These are phyloP conservation scores for Alaudala cheleensis DNA, from an alignment of 2,113 vertebrate genomes.

Conservation along the genomic window DNA sequence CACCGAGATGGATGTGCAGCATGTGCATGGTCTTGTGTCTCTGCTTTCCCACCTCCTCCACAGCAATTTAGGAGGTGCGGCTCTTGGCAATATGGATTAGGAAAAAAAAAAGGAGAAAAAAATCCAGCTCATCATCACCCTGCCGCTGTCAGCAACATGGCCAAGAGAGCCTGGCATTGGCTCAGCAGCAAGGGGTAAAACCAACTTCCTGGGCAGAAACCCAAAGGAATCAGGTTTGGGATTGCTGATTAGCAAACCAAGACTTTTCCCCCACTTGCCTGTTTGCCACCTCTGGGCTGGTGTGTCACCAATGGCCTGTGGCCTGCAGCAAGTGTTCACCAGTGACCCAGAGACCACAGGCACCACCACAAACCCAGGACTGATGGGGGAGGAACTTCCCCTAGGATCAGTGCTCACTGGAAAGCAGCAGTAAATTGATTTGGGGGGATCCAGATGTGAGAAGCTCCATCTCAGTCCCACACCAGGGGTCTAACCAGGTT, in stretches of 20 bases:
- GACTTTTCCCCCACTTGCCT: fast-evolving
- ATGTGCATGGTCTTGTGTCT: constrained; percentile 50
- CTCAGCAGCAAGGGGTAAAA: background rate
- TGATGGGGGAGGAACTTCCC: fast-evolving
- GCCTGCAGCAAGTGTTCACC: fast-evolving
- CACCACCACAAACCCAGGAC: background rate
- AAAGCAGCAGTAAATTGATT: background rate
- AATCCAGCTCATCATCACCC: background rate
- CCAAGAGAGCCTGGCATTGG: background rate
- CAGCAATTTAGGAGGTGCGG: constrained; percentile 39
- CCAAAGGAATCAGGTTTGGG: background rate
- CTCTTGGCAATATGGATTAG: background rate
- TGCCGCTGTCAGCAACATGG: fast-evolving
- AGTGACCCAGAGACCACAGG: fast-evolving
- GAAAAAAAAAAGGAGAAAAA: background rate
- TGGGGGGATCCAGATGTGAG: background rate
- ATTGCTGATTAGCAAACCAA: constrained; percentile 10
- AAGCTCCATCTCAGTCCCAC: background rate
- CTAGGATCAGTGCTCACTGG: background rate
- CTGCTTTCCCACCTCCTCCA: constrained; percentile 41
- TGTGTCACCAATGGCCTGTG: fast-evolving
- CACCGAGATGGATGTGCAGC: background rate
- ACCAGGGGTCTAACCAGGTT: fast-evolving
- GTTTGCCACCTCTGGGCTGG: fast-evolving
- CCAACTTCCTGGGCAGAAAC: background rate